Base-by-base conservation (phyloP, 1,140 invertebrate species). In the Drosophila sucinea region DNA sequence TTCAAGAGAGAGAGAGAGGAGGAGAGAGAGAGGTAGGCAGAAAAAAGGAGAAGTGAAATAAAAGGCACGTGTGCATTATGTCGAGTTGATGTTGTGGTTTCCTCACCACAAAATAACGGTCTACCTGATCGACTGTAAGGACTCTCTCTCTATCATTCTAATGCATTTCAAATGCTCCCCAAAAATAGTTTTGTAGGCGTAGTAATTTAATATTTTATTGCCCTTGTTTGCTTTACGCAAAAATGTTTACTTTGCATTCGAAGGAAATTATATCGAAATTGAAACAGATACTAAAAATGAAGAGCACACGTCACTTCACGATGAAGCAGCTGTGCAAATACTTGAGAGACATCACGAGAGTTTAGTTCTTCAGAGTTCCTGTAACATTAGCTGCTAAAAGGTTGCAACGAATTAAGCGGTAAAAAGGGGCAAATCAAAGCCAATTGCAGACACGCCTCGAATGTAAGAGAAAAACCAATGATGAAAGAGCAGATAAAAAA, bases 331-430 rank as follows among this genome's bases (percentile, higher is more conserved):
- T 86, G 83, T 38, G 83, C 83, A 86, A 86, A 87, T 89, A 79
- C 76, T 89, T 69, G 71, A 83, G 76, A 57, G 35, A 38, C 3
- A 11, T 17, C 17, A 17, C 0, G 10, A 38, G 35, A 38, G 25
- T 29, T 68, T 66, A 68, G 83, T 83, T 62, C 68, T 67, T 61
- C 47, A 62, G 41, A 67, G 17, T 47, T 17, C 1, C 25, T 23
- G 83, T 87, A 86, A 86, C 70, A 67, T 86, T 87, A 86, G 83
- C 73, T 71, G 79, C 83, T 83, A 83, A 86, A 86, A 89, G 83
- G 70, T 71, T 87, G 72, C 30, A 63, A 58, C 35, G 25, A 70
- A 65, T 62, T 7, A 32, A 66, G 33, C 23, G 60, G 11, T 25
- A 35, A 60, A 74, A 75, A 71, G 72, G 75, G 75, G 30, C 30